These are phyloP conservation scores for Eueides isabella DNA, from an alignment of 1,140 invertebrate species.

Conservation along the genomic window DNA sequence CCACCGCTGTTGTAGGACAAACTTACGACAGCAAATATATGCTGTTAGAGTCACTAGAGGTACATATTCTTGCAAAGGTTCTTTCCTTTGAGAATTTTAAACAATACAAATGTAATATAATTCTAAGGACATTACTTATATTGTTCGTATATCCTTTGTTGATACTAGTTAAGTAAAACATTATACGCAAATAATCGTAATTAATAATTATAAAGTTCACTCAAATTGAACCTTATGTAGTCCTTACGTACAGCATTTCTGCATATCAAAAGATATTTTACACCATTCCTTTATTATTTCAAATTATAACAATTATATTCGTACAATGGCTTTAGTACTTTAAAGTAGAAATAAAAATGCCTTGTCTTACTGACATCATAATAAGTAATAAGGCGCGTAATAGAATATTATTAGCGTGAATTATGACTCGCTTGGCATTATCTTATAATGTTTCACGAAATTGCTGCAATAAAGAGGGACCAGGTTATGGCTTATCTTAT, in stretches of 20 bases:
- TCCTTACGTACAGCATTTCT: too few species aligned
- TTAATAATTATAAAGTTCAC: too few species aligned
- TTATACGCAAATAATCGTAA: too few species aligned
- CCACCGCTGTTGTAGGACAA: not conserved
- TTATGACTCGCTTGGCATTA: slow-evolving; percentile 20
- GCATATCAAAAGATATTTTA: not conserved
- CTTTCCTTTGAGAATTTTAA: not conserved
- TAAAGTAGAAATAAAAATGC: slow-evolving; percentile 13
- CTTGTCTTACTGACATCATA: not conserved
- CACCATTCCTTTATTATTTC: not conserved
- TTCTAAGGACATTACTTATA: not conserved
- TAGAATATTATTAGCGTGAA: slow-evolving; percentile 24
- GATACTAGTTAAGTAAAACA: too few species aligned
- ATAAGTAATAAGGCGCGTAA: slow-evolving; percentile 19
- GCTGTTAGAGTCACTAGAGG: not conserved
- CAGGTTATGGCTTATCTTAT: slow-evolving; percentile 17
- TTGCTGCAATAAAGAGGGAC: slow-evolving; percentile 16
- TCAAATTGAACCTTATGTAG: too few species aligned
- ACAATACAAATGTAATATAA: not conserved
- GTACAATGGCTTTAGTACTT: not conserved
- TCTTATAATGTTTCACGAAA: slow-evolving; percentile 23
- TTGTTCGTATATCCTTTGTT: not conserved
- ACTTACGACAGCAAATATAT: slow-evolving; percentile 5
- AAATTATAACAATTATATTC: not conserved
- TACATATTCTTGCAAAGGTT: not conserved